Evolutionary conservation across 2,888 invertebrate species (phyloP), one percentile per base, ranked within the genome.

Genomic region (Entomobrya proxima): DNA sequence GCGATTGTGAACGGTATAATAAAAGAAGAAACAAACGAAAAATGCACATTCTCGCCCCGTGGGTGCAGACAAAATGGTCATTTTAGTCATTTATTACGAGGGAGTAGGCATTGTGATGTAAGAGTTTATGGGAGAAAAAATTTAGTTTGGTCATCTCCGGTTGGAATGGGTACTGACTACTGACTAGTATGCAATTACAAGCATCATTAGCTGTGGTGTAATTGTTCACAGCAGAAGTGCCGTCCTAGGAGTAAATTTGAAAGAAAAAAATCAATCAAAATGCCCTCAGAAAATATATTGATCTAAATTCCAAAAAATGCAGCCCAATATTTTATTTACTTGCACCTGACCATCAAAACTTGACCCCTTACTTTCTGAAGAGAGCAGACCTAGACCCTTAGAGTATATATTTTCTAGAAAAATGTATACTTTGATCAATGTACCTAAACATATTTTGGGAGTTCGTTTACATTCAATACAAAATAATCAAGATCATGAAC

Each of bases 41-140:
- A 35, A 52, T 52, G 3, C 52, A n/a, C 21, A 52, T 18, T 52
- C n/a, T 18, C n/a, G 1, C 18, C 21, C 18, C 52, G 72, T 52
- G 47, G 35, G 47, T 15, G 32, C 27, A 50, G 50, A 72, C 27
- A 74, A 37, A 47, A 50, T 72, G 15, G 52, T 74, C 50, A 74
- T n/a, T n/a, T n/a, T n/a, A n/a, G n/a, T n/a, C n/a, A n/a, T n/a
- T n/a, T n/a, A n/a, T 74, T 74, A 72, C n/a, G n/a, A 47, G 30
- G 30, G 47, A n/a, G 37, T n/a, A 35, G 64, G 7, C 13, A 69
- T 5, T 40, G 13, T 3, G 24, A n/a, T n/a, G n/a, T n/a, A n/a
- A n/a, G n/a, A n/a, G 2, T 18, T 35, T 37, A 21, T 37, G 37
- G 2, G 21, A 9, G 21, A 18, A 11, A 21, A 21, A 21, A 9